These are phyloP conservation scores for Beris chalybata DNA, from an alignment of 2,888 invertebrate genomes.

Conservation along the genomic window DNA sequence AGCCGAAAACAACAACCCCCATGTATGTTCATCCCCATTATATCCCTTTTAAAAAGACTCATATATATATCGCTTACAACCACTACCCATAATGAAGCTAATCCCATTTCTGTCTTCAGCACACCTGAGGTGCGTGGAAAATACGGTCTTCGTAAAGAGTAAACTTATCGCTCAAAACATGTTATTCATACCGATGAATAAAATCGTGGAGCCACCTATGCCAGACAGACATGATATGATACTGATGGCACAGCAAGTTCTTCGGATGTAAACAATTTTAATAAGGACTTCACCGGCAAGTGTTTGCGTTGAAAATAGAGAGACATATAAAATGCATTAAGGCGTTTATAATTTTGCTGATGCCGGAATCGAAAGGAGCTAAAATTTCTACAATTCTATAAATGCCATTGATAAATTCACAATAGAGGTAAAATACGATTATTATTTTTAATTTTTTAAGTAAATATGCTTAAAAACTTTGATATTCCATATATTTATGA, in stretches of 20 bases:
- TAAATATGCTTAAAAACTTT: too few species aligned
- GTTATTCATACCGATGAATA: too few species aligned
- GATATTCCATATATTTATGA: too few species aligned
- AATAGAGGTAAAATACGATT: too few species aligned
- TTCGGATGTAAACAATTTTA: slow-evolving; percentile 26
- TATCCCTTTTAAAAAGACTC: too few species aligned
- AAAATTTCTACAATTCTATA: too few species aligned
- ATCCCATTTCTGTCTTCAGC: not conserved
- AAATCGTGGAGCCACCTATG: not conserved
- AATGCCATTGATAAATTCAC: too few species aligned
- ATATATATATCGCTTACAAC: too few species aligned
- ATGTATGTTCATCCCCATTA: too few species aligned
- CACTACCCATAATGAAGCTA: slow-evolving; percentile 5
- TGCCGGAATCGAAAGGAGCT: not conserved
- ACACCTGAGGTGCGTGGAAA: slow-evolving; percentile 11
- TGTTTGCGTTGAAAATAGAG: slow-evolving; percentile 9
- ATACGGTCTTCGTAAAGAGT: not conserved
- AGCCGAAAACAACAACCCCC: too few species aligned
- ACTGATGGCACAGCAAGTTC: slow-evolving; percentile 16
- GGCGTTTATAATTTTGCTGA: not conserved
- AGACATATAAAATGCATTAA: not conserved
- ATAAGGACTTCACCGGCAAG: slow-evolving; percentile 14
- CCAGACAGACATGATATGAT: not conserved
- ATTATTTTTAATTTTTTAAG: too few species aligned
- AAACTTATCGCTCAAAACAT: too few species aligned